Evolutionary conservation across 2,888 invertebrate genomes (phyloP).

Genomic region (Drosophila aldrichi): DNA sequence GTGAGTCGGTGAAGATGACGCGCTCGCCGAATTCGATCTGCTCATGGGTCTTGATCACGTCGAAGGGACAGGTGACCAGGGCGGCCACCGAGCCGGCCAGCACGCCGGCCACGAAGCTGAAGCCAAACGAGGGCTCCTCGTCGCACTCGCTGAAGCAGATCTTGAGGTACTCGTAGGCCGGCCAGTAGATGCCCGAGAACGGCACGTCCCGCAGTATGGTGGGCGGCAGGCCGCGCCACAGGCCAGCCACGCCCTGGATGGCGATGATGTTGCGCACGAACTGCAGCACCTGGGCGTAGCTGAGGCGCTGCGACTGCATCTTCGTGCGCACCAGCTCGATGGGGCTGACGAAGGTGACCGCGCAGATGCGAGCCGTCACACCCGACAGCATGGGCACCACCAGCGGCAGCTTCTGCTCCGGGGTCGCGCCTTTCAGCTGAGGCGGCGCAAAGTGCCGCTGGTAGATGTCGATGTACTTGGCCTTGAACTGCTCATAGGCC

Average conservation of each 20-base stretch:
- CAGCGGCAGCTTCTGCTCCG: conserved; percentile 86
- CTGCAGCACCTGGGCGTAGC: conserved; percentile 87
- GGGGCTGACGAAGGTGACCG: conserved; percentile 95
- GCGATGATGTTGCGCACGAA: conserved; percentile 88
- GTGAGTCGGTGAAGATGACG: conserved; percentile 86
- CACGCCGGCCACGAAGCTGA: conserved; percentile 92
- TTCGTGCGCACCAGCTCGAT: conserved; percentile 98
- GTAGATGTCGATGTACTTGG: conserved; percentile 86
- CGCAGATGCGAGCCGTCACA: conserved; percentile 92
- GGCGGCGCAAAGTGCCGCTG: conserved; percentile 50
- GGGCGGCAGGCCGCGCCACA: conserved; percentile 91
- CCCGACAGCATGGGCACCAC: conserved; percentile 95
- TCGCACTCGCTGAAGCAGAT: conserved; percentile 85
- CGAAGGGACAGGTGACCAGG: conserved; percentile 97
- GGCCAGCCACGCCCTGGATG: conserved; percentile 90
- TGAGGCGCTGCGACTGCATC: conserved; percentile 97
- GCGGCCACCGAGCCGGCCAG: conserved; percentile 96
- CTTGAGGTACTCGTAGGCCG: conserved; percentile 92
- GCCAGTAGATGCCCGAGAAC: conserved; percentile 94
- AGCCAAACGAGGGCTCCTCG: conserved; percentile 88
- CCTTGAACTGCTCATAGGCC: conserved; percentile 96
- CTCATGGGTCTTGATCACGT: conserved; percentile 99
- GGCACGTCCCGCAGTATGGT: conserved; percentile 83
- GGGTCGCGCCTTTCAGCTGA: too few species aligned
- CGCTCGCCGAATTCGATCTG: conserved; percentile 96